A percentile compares a stretch with the other conserved stretches of the same genome.
Evolutionary conservation across 2,797 vertebrate species (phyloP).

Genomic region (Danio aesculapii): DNA sequence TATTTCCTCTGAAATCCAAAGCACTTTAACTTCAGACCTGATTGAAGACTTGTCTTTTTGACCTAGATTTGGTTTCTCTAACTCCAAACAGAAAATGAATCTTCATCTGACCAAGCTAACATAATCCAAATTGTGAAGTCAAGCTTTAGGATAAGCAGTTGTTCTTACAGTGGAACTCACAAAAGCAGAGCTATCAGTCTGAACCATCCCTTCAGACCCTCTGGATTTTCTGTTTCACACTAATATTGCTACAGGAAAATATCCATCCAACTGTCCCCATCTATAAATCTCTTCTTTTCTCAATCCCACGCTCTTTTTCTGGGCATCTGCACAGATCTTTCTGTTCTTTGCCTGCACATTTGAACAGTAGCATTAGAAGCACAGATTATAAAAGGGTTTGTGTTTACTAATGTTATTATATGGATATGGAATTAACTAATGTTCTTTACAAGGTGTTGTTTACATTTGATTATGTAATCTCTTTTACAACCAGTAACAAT

Average conservation of each 20-base stretch:
- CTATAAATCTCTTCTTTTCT: slow-evolving; percentile 2
- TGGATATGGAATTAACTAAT: slow-evolving; percentile 30
- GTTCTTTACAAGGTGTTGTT: slow-evolving; percentile 5
- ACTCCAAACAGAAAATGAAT: neutral
- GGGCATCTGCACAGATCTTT: slow-evolving; percentile 6
- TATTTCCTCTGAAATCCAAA: no score
- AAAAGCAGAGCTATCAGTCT: slow-evolving; percentile 20
- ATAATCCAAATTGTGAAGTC: neutral
- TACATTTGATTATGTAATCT: slow-evolving; percentile 20
- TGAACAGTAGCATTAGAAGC: neutral
- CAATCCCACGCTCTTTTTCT: slow-evolving; percentile 20
- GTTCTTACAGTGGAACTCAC: neutral
- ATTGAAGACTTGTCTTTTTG: neutral
- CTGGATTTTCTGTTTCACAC: slow-evolving; percentile 27
- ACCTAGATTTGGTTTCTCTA: neutral
- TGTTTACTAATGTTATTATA: slow-evolving; percentile 31
- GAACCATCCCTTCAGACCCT: slow-evolving; percentile 8
- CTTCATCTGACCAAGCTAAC: neutral
- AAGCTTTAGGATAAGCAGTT: neutral
- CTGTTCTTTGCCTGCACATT: neutral
- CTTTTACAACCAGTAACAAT: slow-evolving; percentile 13
- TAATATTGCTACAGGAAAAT: neutral
- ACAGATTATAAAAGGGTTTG: slow-evolving; percentile 6
- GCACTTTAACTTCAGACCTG: neutral
- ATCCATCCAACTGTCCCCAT: neutral